Base-by-base conservation (phyloP, 2,113 vertebrate species). In the Salvelinus namaycush region DNA sequence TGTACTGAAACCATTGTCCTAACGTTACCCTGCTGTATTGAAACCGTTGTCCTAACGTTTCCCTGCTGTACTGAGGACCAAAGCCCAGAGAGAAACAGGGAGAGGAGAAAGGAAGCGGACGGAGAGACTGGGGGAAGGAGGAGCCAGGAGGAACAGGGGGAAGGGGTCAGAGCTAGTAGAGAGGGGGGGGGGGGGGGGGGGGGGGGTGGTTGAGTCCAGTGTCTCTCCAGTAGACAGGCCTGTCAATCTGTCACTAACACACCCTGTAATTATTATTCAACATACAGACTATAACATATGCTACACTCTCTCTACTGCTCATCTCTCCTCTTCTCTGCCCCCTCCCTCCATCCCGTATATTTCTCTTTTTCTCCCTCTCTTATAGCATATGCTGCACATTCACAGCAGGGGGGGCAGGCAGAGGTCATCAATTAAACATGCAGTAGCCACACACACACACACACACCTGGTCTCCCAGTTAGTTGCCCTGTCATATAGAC, bases 341-440 rank as follows among this genome's bases (percentile, higher is more conserved):
- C 34, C 34, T 39, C 34, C 9, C 9, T 9, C 34, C 39, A 9
- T 44, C 39, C 39, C 9, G 34, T 9, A 39, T 9, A 73, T 59
- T 26, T 60, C 51, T n/a, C 64, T 84, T 2, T 34, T 51, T 9
- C 9, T 67, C 8, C 26, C 65, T 34, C 1, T 74, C 73, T 60
- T 18, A 14, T 29, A 5, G 7, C 24, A 7, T 57, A 44, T 57
- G 24, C 48, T 26, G 18, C 70, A 29, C 49, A 31, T 51, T 70
- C 11, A 59, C 67, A 90, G 89, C 86, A 78, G 88, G 83, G 83
- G 77, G 59, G 82, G 73, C 82, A 78, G 77, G 83, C 84, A 86
- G 81, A 88, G 86, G 80, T 87, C 86, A 91, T 89, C 87, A 90
- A 91, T 91, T 88, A 90, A 87, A 86, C 74, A 90, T 59, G 74